phyloP scores from a whole-genome alignment of 2,888 invertebrate genomes.

The Miltochrista miniata region DNA sequence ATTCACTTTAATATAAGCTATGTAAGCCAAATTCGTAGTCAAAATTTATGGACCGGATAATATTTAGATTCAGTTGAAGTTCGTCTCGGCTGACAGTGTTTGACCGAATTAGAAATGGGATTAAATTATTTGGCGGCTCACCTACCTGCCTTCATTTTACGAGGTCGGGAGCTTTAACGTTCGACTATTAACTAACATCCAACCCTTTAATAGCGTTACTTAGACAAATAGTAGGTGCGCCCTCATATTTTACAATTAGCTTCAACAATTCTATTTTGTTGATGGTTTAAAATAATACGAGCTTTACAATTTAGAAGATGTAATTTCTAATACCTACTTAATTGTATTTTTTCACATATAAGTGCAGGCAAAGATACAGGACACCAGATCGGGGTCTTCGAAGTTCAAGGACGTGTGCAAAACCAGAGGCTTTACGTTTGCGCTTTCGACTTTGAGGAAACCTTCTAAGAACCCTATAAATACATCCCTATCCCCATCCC shows the following conservation, averaged over 20 bases:
- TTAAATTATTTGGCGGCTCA: conserved; percentile 56
- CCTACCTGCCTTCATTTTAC: conserved; percentile 43
- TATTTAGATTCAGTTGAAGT: conserved; percentile 21
- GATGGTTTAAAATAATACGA: neutral
- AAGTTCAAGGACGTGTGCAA: no score
- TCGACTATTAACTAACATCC: conserved; percentile 44
- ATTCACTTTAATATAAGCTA: no score
- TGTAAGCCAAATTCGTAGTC: no score
- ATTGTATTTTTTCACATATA: no score
- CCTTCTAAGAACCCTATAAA: no score
- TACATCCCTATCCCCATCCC: no score
- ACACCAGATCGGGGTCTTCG: no score
- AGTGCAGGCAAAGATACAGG: no score
- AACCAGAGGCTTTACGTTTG: no score
- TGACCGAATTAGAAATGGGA: conserved; percentile 37
- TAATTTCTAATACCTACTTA: no score
- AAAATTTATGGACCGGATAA: neutral
- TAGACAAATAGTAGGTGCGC: conserved; percentile 5
- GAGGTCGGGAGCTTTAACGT: conserved; percentile 43
- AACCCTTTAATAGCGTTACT: conserved; percentile 12
- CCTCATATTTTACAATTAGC: conserved; percentile 10
- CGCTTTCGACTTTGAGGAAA: no score
- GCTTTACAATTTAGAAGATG: no score
- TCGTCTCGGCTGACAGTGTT: conserved; percentile 15
- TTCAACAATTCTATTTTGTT: conserved; percentile 1